Evolutionary conservation across 2,113 vertebrate species (phyloP).

Genomic region (Passer domesticus): DNA sequence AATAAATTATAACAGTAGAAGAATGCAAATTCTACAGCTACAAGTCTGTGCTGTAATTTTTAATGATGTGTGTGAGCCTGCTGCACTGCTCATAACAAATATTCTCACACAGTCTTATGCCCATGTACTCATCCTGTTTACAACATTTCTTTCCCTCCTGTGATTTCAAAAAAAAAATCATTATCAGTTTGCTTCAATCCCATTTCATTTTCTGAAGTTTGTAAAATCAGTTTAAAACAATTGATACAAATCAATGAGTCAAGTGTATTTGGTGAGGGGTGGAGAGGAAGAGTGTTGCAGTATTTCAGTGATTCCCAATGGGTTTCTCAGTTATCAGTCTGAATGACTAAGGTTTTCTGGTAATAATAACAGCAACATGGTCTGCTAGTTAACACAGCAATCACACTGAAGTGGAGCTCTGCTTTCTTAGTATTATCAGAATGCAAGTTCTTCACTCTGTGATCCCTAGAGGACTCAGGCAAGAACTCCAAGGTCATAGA

Average conservation of each 20-base stretch:
- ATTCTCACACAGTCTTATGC: background rate
- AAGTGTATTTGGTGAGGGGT: background rate
- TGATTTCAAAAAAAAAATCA: background rate
- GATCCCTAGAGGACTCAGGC: background rate
- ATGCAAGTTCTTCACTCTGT: background rate
- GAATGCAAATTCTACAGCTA: slow-evolving; percentile 1
- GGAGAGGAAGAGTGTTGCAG: background rate
- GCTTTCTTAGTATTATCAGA: background rate
- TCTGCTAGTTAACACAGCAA: background rate
- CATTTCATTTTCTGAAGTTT: background rate
- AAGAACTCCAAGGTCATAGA: background rate
- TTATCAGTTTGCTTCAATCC: background rate
- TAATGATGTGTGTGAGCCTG: background rate
- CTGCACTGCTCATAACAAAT: background rate
- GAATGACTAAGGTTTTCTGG: background rate
- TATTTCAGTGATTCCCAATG: background rate
- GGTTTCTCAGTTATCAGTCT: background rate
- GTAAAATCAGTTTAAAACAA: background rate
- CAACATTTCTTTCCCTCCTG: background rate
- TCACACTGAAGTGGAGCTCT: background rate
- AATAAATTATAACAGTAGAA: slow-evolving; percentile 21
- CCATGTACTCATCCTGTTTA: background rate
- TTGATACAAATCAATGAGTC: background rate
- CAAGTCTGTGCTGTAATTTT: background rate
- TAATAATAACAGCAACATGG: background rate